Evolutionary conservation across 2,113 vertebrate species (phyloP).

Genomic region (Oxyura jamaicensis): DNA sequence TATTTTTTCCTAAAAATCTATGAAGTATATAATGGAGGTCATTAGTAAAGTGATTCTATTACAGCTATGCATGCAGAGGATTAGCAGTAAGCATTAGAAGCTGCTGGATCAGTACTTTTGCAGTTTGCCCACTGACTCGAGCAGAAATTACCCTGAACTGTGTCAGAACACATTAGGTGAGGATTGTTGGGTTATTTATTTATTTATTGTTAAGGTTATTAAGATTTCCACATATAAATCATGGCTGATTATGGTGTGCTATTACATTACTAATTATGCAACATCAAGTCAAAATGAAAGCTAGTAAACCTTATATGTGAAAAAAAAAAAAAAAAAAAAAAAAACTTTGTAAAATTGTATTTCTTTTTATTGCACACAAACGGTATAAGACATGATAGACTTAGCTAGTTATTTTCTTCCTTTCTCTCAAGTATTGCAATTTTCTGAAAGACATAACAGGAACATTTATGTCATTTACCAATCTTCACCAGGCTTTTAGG

Average conservation of each 20-base stretch:
- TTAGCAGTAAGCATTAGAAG: neutral
- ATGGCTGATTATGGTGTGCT: neutral
- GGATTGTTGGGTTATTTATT: neutral
- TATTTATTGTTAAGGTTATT: neutral
- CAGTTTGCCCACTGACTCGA: neutral
- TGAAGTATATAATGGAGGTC: neutral
- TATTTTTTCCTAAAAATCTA: neutral
- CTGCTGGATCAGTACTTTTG: neutral
- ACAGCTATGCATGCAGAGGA: neutral
- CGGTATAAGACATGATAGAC: neutral
- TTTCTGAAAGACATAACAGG: neutral
- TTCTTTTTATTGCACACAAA: fast-evolving
- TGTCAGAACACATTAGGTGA: neutral
- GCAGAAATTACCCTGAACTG: neutral
- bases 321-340: neutral
- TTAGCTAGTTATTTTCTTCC: neutral
- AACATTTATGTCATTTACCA: neutral
- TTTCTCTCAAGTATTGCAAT: neutral
- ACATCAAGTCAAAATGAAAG: neutral
- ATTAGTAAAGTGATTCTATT: neutral
- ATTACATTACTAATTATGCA: neutral
- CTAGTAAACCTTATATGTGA: neutral
- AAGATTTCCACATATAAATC: neutral
- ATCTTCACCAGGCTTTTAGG: neutral
- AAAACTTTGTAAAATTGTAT: neutral